These are phyloP conservation scores for Brachionus plicatilis DNA, from an alignment of 1,140 invertebrate species.

Conservation along the genomic window DNA sequence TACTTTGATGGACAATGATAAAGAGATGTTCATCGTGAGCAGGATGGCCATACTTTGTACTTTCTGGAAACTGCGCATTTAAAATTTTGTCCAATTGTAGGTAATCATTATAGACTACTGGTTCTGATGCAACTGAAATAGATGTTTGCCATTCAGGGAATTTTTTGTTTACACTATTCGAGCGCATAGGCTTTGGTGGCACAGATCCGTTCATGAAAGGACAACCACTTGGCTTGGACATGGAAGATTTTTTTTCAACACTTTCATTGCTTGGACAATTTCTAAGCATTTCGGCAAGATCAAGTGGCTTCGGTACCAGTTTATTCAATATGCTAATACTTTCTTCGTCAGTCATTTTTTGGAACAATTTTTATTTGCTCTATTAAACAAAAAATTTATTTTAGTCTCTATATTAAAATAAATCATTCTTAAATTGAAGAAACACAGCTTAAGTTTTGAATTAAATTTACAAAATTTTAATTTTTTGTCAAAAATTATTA, in stretches of 20 bases:
- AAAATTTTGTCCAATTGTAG: constrained; percentile 76
- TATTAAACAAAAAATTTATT: background rate
- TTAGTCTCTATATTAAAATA: background rate
- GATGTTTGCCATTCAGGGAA: constrained; percentile 40
- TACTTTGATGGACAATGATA: constrained; percentile 94
- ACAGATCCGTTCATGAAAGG: background rate
- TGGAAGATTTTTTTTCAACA: background rate
- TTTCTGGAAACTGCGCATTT: constrained; percentile 74
- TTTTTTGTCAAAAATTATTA: background rate
- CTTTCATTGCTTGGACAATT: background rate
- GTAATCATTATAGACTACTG: constrained; percentile 41
- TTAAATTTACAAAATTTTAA: background rate
- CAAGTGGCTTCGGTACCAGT: background rate
- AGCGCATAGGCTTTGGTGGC: background rate
- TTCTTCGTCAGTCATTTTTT: constrained; percentile 27
- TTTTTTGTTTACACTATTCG: constrained; percentile 36
- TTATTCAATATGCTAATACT: constrained; percentile 23
- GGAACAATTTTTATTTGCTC: constrained; percentile 5
- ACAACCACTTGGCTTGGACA: background rate
- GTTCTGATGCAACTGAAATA: constrained; percentile 40
- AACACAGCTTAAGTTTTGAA: background rate
- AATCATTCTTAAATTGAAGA: background rate
- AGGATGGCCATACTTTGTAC: constrained; percentile 63
- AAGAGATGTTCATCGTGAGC: constrained; percentile 97
- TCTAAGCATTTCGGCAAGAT: background rate